These are phyloP conservation scores for Podarcis cretensis DNA, from an alignment of 2,113 vertebrate genomes.

Conservation along the genomic window DNA sequence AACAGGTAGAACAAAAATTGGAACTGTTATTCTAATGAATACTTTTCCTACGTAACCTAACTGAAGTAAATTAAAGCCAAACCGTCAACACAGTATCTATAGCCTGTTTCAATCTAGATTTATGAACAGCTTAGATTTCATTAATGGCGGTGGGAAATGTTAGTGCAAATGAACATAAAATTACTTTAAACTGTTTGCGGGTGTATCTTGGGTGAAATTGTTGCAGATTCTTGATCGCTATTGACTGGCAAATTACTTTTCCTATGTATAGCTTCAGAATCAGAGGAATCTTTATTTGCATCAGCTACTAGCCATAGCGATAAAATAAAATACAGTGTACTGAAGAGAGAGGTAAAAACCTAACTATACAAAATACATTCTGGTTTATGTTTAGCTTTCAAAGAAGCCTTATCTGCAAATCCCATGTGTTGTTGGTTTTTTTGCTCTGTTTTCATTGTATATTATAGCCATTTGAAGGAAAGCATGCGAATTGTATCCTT, in stretches of 20 bases:
- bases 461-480: not conserved
- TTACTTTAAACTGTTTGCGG: not conserved
- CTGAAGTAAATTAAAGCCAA: not conserved
- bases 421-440: not conserved
- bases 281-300: too few species aligned
- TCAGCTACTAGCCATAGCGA: too few species aligned
- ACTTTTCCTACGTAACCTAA: not conserved
- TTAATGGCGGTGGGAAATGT: not conserved
- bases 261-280: not conserved
- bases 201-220: not conserved
- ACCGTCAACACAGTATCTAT: not conserved
- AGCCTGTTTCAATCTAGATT: not conserved
- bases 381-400: slow-evolving; percentile 8
- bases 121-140: not conserved
- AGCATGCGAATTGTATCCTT: slow-evolving; percentile 5
- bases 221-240: not conserved
- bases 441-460: slow-evolving; percentile 22
- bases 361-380: too few species aligned
- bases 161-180: not conserved
- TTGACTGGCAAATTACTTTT: accelerated
- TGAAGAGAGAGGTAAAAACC: too few species aligned
- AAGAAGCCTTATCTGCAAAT: slow-evolving; percentile 4
- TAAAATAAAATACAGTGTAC: too few species aligned
- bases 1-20: not conserved
- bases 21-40: not conserved